phyloP scores from a whole-genome alignment of 2,888 invertebrate genomes.

The Stegophylla sp. region DNA sequence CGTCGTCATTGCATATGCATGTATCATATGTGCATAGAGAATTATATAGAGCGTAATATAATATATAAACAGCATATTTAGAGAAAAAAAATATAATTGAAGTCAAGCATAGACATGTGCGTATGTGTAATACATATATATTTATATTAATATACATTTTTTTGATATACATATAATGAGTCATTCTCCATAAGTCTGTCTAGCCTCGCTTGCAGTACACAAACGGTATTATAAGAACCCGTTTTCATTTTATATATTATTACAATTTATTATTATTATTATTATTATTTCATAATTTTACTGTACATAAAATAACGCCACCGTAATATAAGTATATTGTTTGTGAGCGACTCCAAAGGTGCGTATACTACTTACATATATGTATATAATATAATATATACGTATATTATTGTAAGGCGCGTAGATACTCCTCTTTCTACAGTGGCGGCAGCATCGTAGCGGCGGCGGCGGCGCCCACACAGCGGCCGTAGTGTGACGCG shows the following conservation, averaged over 20 bases:
- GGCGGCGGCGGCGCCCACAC: slow-evolving; percentile 41
- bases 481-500: slow-evolving; percentile 24
- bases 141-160: neutral
- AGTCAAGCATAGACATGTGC: slow-evolving; percentile 11
- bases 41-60: neutral
- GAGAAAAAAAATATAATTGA: slow-evolving; percentile 9
- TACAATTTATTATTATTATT: slow-evolving; percentile 39
- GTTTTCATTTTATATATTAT: slow-evolving; percentile 47
- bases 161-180: slow-evolving; percentile 16
- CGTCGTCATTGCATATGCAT: neutral
- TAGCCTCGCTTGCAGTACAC: slow-evolving; percentile 35
- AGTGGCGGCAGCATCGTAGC: neutral
- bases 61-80: slow-evolving; percentile 22
- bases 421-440: slow-evolving; percentile 5
- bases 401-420: neutral
- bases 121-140: neutral
- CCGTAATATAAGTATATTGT: slow-evolving; percentile 33
- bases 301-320: slow-evolving; percentile 42
- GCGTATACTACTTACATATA: neutral
- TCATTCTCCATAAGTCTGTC: slow-evolving; percentile 51
- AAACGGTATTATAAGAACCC: slow-evolving; percentile 44
- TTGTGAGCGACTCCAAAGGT: slow-evolving; percentile 23
- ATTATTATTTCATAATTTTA: slow-evolving; percentile 27
- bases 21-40: neutral
- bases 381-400: neutral